Evolutionary conservation across 2,888 invertebrate genomes (phyloP).

Genomic region (Mesorhabditis belari): DNA sequence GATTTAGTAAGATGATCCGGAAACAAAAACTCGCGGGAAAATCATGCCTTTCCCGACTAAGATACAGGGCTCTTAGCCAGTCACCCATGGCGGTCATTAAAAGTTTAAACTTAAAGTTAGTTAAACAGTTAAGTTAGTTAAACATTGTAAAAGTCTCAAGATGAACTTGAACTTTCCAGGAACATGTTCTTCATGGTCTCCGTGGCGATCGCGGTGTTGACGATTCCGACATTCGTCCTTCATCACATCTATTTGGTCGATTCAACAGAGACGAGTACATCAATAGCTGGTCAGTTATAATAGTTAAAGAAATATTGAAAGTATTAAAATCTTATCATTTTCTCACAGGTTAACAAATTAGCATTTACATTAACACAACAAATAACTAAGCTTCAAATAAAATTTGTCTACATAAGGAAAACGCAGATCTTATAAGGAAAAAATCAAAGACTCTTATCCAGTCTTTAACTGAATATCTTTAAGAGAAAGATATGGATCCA

Average conservation of each 20-base stretch:
- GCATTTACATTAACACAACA: too few species aligned
- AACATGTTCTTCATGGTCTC: conserved; percentile 24
- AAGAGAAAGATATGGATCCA: background rate
- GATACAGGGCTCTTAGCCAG: too few species aligned
- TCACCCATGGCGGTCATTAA: too few species aligned
- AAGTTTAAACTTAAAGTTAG: too few species aligned
- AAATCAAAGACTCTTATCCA: background rate
- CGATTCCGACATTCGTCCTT: conserved; percentile 25
- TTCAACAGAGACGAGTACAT: background rate
- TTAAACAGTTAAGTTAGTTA: too few species aligned
- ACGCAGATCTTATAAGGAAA: too few species aligned
- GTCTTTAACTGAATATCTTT: background rate
- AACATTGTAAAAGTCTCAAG: too few species aligned
- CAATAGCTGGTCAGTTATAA: background rate
- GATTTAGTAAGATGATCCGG: too few species aligned
- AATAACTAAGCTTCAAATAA: background rate
- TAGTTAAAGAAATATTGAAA: background rate
- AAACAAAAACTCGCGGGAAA: too few species aligned
- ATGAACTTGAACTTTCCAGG: too few species aligned
- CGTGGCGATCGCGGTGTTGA: conserved; percentile 22
- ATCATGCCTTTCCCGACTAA: too few species aligned
- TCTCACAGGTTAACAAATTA: background rate
- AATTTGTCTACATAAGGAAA: background rate
- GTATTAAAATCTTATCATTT: conserved; percentile 11
- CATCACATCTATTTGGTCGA: conserved; percentile 10